Conservation (phyloP, 2,888 invertebrate species). For the Nemapogon koenigi region DNA sequence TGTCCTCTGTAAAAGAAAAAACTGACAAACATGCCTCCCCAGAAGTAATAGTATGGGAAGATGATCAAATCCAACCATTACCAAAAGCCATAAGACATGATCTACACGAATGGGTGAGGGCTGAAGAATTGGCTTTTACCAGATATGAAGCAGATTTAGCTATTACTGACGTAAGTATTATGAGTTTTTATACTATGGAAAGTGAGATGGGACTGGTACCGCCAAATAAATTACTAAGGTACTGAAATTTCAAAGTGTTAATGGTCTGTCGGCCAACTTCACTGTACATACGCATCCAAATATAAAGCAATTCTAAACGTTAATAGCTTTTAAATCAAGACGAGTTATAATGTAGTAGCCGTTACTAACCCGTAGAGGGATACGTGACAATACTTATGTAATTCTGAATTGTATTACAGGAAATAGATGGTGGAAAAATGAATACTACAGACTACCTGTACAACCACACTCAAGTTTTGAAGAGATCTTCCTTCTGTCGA, state of each 20-base stretch:
- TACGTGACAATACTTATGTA: no score
- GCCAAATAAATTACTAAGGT: constrained; percentile 1
- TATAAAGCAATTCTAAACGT: no score
- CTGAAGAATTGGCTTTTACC: constrained; percentile 36
- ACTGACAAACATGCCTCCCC: no score
- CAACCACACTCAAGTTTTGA: constrained; percentile 40
- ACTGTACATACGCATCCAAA: no score
- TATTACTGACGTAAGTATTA: constrained; percentile 35
- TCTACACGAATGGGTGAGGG: constrained; percentile 42
- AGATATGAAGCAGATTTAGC: constrained; percentile 42
- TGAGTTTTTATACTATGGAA: constrained; percentile 4
- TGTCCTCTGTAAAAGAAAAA: not conserved
- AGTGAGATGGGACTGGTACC: constrained; percentile 10
- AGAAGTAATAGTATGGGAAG: no score
- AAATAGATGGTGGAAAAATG: constrained; percentile 32
- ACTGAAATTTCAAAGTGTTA: no score
- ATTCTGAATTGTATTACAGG: no score
- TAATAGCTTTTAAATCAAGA: no score
- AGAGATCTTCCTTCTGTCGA: constrained; percentile 45
- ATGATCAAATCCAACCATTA: constrained; percentile 47
- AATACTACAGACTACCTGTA: constrained; percentile 34
- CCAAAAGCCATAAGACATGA: constrained; percentile 41
- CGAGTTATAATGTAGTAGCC: no score
- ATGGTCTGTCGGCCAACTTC: no score
- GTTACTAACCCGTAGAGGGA: no score